Evolutionary conservation across 2,888 invertebrate genomes (phyloP), one percentile per base, ranked within the genome.

Genomic region (Zygogramma bicolorata): DNA sequence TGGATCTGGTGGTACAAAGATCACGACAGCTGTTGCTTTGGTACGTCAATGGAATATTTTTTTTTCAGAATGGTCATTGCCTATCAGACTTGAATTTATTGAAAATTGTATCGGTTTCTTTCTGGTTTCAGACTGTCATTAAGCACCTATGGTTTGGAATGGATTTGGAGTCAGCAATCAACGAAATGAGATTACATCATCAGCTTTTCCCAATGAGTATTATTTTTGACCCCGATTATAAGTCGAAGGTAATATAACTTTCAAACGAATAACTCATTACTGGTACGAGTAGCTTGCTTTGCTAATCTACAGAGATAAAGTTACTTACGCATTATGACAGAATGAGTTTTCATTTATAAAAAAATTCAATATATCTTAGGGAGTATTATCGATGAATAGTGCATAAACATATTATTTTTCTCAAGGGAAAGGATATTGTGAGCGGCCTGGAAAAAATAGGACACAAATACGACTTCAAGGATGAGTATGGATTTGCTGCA

Each of bases 1-100:
- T 0, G 96, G 93, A 0, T 95, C 97, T 1, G 97, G 98, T 2
- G 98, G 98, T 27, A 93, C 95, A 0, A 95, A 94, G 86, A 98
- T 98, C 75, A 96, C 96, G 2, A 94, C 96, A 0, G 91, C 94
- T 73, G 91, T 94, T 3, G 92, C 93, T 5, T 84, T 91, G 87
- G 94, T 13, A 70, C n/a, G n/a, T n/a, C n/a, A n/a, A n/a, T n/a
- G n/a, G n/a, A n/a, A n/a, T n/a, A n/a, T n/a, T n/a, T n/a, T n/a
- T n/a, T n/a, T n/a, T n/a, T n/a, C n/a, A n/a, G n/a, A n/a, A n/a
- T n/a, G n/a, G n/a, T n/a, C n/a, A n/a, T n/a, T n/a, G n/a, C n/a
- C n/a, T n/a, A n/a, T n/a, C n/a, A n/a, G 38, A 3, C 38, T 38
- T 38, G 10, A 13, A n/a, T n/a, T n/a, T n/a, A n/a, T n/a, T n/a